A percentile compares a stretch with the other conserved stretches of the same genome.
Evolutionary conservation across 2,113 vertebrate genomes (phyloP).

Genomic region (Polypterus bichir): DNA sequence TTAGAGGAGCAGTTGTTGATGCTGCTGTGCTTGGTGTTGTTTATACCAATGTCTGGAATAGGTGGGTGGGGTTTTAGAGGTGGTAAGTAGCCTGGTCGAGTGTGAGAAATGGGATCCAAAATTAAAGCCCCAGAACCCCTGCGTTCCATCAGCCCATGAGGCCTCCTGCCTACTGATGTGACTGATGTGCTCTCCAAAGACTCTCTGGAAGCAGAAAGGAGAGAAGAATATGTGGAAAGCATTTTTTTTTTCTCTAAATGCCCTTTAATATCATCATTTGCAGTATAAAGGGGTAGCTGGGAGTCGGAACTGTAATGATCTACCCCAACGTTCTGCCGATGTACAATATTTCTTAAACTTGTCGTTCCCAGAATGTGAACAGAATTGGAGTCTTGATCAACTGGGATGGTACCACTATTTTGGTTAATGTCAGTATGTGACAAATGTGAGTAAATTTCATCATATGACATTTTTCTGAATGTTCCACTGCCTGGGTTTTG

Average conservation of each 20-base stretch:
- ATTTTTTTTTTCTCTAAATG: constrained; percentile 52
- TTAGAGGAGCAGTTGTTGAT: constrained; percentile 52
- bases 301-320: constrained; percentile 75
- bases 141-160: constrained; percentile 41
- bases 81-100: constrained; percentile 67
- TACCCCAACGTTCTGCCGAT: constrained; percentile 54
- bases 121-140: constrained; percentile 53
- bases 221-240: constrained; percentile 44
- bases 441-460: constrained; percentile 49
- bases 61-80: constrained; percentile 61
- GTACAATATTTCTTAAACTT: constrained; percentile 58
- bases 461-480: constrained; percentile 58
- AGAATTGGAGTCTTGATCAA: constrained; percentile 43
- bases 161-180: constrained; percentile 35
- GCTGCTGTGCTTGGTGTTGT: constrained; percentile 29
- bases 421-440: constrained; percentile 48
- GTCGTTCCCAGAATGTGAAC: constrained; percentile 54
- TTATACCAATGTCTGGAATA: constrained; percentile 46
- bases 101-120: constrained; percentile 50
- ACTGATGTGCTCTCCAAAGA: constrained; percentile 41
- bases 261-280: constrained; percentile 36
- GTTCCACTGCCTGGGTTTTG: constrained; percentile 28
- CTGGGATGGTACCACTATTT: constrained; percentile 30
- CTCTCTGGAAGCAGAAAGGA: constrained; percentile 52
- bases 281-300: constrained; percentile 50